Evolutionary conservation across 2,888 invertebrate species (phyloP), one percentile per base, ranked within the genome.

Genomic region (Sinhomidia bicolor): DNA sequence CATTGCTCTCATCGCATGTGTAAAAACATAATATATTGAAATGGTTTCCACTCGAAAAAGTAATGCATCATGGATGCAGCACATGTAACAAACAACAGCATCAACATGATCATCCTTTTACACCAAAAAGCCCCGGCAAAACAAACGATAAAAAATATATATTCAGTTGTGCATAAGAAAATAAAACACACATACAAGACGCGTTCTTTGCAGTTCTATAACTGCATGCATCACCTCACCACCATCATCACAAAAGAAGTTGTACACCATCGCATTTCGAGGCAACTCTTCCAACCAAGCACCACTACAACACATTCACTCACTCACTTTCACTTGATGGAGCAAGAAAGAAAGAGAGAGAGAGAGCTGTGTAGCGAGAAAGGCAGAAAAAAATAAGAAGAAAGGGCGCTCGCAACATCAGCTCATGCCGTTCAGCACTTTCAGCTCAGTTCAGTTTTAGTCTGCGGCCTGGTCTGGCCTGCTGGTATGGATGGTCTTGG

Each of bases 391-490:
- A 32, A 32, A n/a, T 62, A 41, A 80, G 41, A 62, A 80, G 62
- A 20, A n/a, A n/a, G n/a, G n/a, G n/a, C n/a, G n/a, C n/a, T n/a
- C 44, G 44, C 80, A n/a, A 80, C 80, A 68, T 82, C 54, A 80
- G 41, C 91, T 91, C 91, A 92, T 92, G 91, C 89, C 90, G 90
- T 89, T 91, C n/a, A 91, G 90, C 90, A 90, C 90, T 91, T 90
- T 92, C 87, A 91, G 81, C 82, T 92, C 89, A 91, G 83, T 88
- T 88, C 90, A 88, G 89, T 90, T 89, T 80, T 88, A 88, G 81
- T 86, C 87, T 80, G 82, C 84, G 62, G 86, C 68, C 86, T 74
- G 88, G 88, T 83, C 88, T 78, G 78, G 78, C 78, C 54, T 74
- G 47, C 44, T n/a, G n/a, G n/a, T n/a, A n/a, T n/a, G n/a, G n/a